phyloP scores from a whole-genome alignment of 2,888 invertebrate genomes.

The Yponomeuta malinellus region DNA sequence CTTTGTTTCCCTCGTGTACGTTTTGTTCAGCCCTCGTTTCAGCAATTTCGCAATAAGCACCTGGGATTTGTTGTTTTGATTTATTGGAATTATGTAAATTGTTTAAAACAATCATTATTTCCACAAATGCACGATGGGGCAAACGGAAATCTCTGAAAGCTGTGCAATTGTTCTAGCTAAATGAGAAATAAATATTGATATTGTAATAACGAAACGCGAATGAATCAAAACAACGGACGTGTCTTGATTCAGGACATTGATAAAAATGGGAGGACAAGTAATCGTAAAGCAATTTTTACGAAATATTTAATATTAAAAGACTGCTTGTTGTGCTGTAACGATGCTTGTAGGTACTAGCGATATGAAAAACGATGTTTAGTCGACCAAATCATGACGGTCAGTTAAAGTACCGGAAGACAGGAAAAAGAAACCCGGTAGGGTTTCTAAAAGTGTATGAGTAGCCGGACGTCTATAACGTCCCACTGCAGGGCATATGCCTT shows the following conservation, averaged over 20 bases:
- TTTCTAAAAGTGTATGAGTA: no score
- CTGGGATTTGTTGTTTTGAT: background rate
- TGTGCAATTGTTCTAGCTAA: constrained; percentile 21
- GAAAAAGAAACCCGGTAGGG: no score
- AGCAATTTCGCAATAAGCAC: background rate
- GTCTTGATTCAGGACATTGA: background rate
- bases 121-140: background rate
- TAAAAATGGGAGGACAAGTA: background rate
- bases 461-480: no score
- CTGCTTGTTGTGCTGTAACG: no score
- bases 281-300: background rate
- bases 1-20: background rate
- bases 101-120: background rate
- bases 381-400: no score
- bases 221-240: constrained; percentile 15
- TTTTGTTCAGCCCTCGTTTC: background rate
- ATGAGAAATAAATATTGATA: constrained; percentile 30
- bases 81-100: constrained; percentile 1
- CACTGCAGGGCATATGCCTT: no score
- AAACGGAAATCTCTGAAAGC: constrained; percentile 3
- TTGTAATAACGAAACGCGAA: constrained; percentile 23
- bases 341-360: no score
- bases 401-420: no score
- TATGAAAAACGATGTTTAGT: no score
- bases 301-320: no score